Evolutionary conservation across 2,888 invertebrate genomes (phyloP).

Genomic region (Cosmia pyralina): DNA sequence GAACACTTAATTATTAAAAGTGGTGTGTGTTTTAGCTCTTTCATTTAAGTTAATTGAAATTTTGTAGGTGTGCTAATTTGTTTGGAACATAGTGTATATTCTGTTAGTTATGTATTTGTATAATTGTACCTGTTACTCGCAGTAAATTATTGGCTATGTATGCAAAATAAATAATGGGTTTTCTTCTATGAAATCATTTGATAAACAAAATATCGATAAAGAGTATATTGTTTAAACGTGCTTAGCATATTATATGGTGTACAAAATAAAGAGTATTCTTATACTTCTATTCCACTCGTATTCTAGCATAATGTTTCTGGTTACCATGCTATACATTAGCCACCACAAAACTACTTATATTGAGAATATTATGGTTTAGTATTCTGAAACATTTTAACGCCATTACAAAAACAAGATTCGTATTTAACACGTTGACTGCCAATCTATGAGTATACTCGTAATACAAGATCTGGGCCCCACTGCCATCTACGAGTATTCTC

Average conservation of each 20-base stretch:
- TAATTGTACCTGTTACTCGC: not conserved
- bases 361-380: not conserved
- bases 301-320: not conserved
- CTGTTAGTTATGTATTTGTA: not conserved
- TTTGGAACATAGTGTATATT: not conserved
- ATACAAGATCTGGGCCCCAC: too few species aligned
- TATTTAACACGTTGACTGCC: too few species aligned
- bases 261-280: not conserved
- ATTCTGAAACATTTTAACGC: not conserved
- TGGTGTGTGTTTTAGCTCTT: constrained; percentile 41
- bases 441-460: too few species aligned
- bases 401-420: too few species aligned
- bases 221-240: not conserved
- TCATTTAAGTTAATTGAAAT: constrained; percentile 45
- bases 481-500: too few species aligned
- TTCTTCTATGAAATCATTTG: not conserved
- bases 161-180: constrained; percentile 5
- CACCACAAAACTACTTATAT: not conserved
- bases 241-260: not conserved
- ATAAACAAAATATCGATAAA: not conserved
- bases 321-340: not conserved
- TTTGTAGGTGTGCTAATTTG: constrained; percentile 39
- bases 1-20: constrained; percentile 56
- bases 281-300: too few species aligned
- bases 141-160: not conserved